Conservation (phyloP, 1,140 invertebrate genomes). For the Cepaea nemoralis region DNA sequence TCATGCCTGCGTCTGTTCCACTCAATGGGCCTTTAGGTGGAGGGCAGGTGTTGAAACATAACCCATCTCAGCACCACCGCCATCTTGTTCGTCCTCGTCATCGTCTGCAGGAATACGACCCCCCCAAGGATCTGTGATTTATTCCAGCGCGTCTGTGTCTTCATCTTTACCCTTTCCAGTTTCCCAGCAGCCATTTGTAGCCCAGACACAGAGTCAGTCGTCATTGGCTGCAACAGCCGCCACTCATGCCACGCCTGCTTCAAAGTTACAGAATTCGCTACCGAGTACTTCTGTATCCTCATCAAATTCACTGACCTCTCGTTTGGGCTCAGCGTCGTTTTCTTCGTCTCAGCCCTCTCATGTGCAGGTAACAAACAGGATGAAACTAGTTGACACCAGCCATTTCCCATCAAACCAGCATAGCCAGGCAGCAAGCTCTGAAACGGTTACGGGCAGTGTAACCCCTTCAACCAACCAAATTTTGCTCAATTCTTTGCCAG, state of each 20-base stretch:
- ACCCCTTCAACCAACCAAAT: neutral
- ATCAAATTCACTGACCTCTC: neutral
- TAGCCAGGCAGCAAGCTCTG: conserved; percentile 38
- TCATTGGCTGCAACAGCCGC: neutral
- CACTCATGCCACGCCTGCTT: neutral
- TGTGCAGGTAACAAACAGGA: neutral
- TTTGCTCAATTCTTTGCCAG: conserved; percentile 48
- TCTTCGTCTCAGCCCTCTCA: neutral
- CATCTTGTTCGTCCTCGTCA: neutral
- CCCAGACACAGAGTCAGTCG: conserved; percentile 6
- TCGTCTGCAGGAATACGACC: neutral
- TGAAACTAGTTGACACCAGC: neutral
- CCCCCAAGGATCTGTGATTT: conserved; percentile 37
- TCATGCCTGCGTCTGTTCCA: neutral
- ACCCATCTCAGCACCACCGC: neutral
- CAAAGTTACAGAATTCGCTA: neutral
- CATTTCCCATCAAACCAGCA: conserved; percentile 15
- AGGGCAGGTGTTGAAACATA: neutral
- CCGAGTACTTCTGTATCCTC: conserved; percentile 1
- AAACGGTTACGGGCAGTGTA: neutral
- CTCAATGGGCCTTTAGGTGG: conserved; percentile 11
- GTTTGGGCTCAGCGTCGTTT: neutral
- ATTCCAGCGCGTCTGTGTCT: neutral
- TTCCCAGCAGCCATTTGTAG: neutral
- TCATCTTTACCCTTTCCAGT: conserved; percentile 19